Conservation (phyloP, 1,140 invertebrate species). For the Maconellicoccus hirsutus region DNA sequence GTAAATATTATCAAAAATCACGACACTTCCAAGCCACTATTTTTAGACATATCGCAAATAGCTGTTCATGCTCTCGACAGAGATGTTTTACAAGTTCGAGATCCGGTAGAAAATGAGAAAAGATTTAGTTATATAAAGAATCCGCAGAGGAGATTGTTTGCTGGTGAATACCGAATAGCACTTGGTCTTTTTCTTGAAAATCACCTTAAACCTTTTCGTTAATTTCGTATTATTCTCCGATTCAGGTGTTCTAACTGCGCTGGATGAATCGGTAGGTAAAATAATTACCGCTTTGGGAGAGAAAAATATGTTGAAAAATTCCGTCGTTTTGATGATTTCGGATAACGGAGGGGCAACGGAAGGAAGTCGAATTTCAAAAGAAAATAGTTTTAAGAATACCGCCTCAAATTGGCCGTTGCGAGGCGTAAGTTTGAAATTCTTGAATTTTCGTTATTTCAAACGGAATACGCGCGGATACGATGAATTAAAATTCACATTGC, state of each 20-base stretch:
- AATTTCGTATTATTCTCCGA: constrained; percentile 47
- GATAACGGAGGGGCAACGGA: constrained; percentile 48
- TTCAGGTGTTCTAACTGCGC: constrained; percentile 53
- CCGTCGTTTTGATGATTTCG: constrained; percentile 47
- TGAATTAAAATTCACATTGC: not conserved
- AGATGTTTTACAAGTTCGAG: constrained; percentile 59
- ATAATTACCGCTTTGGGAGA: constrained; percentile 46
- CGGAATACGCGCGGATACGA: not conserved
- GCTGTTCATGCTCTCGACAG: constrained; percentile 50
- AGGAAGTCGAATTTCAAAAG: constrained; percentile 45
- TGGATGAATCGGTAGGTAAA: constrained; percentile 56
- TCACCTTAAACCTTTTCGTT: not conserved
- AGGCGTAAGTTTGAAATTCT: constrained; percentile 38
- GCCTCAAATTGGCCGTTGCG: constrained; percentile 56
- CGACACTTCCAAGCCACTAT: constrained; percentile 44
- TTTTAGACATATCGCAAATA: constrained; percentile 54
- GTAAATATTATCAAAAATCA: constrained; percentile 45
- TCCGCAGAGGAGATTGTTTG: constrained; percentile 49
- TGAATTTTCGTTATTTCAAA: too few species aligned
- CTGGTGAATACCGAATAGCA: constrained; percentile 39
- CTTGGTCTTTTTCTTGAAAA: not conserved
- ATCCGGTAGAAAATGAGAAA: constrained; percentile 48
- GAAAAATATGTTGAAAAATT: constrained; percentile 44
- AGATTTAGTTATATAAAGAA: constrained; percentile 53
- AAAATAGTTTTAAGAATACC: constrained; percentile 39